phyloP scores from a whole-genome alignment of 2,888 invertebrate genomes.

The Philopedon plagiatum region DNA sequence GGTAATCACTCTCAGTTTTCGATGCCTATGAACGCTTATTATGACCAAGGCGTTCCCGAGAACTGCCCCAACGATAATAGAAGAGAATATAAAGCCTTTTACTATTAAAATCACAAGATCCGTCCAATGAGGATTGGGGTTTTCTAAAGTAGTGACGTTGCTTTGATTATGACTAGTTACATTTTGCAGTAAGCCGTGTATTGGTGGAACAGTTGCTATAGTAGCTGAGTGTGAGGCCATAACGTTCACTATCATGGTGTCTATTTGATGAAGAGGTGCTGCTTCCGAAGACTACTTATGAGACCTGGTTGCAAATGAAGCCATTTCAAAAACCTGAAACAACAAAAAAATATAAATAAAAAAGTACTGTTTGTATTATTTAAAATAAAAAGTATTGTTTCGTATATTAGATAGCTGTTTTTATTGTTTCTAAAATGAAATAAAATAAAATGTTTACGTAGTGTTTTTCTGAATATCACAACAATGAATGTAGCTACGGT shows the following conservation, averaged over 20 bases:
- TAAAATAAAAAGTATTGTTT: too few species aligned
- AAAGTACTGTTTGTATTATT: too few species aligned
- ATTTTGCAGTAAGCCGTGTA: conserved; percentile 60
- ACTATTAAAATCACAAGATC: conserved; percentile 75
- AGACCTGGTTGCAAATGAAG: neutral
- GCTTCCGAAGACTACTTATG: conserved; percentile 17
- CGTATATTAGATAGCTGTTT: too few species aligned
- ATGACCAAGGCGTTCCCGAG: conserved; percentile 94
- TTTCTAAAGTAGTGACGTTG: conserved; percentile 64
- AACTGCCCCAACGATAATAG: conserved; percentile 90
- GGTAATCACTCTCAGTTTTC: conserved; percentile 88
- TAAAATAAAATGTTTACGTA: too few species aligned
- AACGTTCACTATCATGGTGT: conserved; percentile 68
- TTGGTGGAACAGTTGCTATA: conserved; percentile 63
- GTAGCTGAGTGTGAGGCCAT: conserved; percentile 65
- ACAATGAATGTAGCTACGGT: too few species aligned
- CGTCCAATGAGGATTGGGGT: conserved; percentile 69
- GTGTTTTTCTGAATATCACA: too few species aligned
- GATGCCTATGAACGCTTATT: conserved; percentile 84
- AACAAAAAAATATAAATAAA: neutral
- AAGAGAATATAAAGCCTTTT: conserved; percentile 85
- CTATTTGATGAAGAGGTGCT: conserved; percentile 35
- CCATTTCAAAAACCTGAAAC: conserved; percentile 34
- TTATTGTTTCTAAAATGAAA: too few species aligned
- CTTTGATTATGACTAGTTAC: conserved; percentile 59